phyloP scores from a whole-genome alignment of 2,888 invertebrate genomes.

The Nemurella pictetii region DNA sequence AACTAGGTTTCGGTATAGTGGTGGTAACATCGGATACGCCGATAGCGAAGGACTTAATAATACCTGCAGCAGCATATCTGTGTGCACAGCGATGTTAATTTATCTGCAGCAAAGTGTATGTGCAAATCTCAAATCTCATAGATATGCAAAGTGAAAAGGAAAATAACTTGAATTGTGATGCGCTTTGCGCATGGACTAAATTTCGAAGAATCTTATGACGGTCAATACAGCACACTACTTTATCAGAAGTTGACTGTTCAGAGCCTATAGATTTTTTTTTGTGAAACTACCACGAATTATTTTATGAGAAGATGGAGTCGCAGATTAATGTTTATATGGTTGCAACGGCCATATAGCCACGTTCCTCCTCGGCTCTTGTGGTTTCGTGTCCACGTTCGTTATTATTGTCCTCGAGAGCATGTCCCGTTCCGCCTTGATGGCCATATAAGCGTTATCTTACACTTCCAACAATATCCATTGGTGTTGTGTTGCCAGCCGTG shows the following conservation, averaged over 20 bases:
- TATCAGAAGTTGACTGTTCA: too few species aligned
- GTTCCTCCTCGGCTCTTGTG: not conserved
- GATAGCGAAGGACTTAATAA: not conserved
- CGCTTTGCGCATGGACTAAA: too few species aligned
- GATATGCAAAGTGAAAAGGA: not conserved
- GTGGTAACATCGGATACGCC: not conserved
- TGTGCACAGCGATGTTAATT: not conserved
- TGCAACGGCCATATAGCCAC: not conserved
- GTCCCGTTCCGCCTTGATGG: not conserved
- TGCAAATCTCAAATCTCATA: not conserved
- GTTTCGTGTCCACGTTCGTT: not conserved
- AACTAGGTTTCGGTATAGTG: not conserved
- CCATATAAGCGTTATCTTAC: not conserved
- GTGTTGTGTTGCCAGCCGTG: not conserved
- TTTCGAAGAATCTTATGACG: too few species aligned
- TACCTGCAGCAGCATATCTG: not conserved
- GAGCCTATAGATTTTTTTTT: too few species aligned
- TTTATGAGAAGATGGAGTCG: too few species aligned
- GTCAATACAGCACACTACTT: too few species aligned
- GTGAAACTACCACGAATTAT: not conserved
- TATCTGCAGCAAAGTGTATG: not conserved
- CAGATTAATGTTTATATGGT: not conserved
- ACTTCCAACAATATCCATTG: not conserved
- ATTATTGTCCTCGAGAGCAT: not conserved
- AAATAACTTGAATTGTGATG: not conserved